These are phyloP conservation scores for Anseranas semipalmata DNA, from an alignment of 2,113 vertebrate species.

Conservation along the genomic window DNA sequence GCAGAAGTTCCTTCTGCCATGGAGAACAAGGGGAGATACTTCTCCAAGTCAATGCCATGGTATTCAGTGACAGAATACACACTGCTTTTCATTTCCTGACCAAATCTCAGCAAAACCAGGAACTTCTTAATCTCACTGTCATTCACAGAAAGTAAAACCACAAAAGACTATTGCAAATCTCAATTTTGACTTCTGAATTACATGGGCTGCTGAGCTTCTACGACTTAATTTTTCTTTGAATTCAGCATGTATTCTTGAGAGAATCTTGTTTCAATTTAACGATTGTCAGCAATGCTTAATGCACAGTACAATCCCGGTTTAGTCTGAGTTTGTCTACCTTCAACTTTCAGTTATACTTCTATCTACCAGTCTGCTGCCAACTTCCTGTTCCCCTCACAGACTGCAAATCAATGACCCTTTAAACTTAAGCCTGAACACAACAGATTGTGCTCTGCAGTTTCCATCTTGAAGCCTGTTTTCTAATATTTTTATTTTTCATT, in stretches of 20 bases:
- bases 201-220: background rate
- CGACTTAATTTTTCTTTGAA: background rate
- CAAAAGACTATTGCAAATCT: background rate
- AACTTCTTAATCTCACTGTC: background rate
- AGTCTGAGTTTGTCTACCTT: background rate
- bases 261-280: background rate
- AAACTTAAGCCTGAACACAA: background rate
- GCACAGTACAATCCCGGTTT: background rate
- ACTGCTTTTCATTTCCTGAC: background rate
- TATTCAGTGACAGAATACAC: background rate
- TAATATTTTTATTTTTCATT: background rate
- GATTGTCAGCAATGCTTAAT: background rate
- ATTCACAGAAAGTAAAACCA: background rate
- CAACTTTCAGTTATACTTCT: background rate
- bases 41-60: background rate
- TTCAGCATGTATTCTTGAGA: background rate
- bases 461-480: background rate
- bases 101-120: background rate
- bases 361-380: background rate
- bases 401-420: background rate
- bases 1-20: background rate
- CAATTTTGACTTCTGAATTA: background rate
- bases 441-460: background rate
- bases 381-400: background rate
- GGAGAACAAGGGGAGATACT: background rate